Conservation (phyloP, 2,888 invertebrate species). For the Agrochola litura region DNA sequence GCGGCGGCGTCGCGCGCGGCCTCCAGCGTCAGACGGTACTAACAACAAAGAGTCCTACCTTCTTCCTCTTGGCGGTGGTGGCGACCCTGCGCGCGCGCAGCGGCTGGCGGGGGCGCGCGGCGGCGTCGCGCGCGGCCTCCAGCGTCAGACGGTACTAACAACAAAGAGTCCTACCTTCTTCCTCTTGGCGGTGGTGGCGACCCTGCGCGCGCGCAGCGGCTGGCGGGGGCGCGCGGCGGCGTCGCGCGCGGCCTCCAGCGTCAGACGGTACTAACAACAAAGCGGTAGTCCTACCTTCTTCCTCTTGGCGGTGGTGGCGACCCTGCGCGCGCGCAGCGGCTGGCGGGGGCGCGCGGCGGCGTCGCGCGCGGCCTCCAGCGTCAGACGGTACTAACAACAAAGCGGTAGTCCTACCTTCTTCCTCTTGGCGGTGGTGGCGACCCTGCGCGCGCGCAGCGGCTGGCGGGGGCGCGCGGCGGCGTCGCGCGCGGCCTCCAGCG, state of each 20-base stretch:
- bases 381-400: too few species aligned
- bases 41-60: slow-evolving; percentile 8
- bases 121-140: slow-evolving; percentile 98
- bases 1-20: slow-evolving; percentile 98
- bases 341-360: slow-evolving; percentile 97
- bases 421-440: slow-evolving; percentile 98
- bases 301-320: slow-evolving; percentile 98
- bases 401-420: slow-evolving; percentile 34
- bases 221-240: slow-evolving; percentile 97
- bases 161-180: slow-evolving; percentile 33
- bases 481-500: slow-evolving; percentile 98
- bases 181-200: slow-evolving; percentile 98
- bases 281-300: slow-evolving; percentile 34
- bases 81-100: slow-evolving; percentile 98
- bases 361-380: slow-evolving; percentile 98
- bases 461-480: slow-evolving; percentile 97
- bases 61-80: slow-evolving; percentile 96
- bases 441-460: slow-evolving; percentile 97
- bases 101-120: slow-evolving; percentile 96
- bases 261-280: too few species aligned
- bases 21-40: slow-evolving; percentile 98
- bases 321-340: slow-evolving; percentile 97
- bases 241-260: slow-evolving; percentile 98
- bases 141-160: too few species aligned
- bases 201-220: slow-evolving; percentile 97